Evolutionary conservation across 2,888 invertebrate genomes (phyloP).

Genomic region (Pelosia muscerda): DNA sequence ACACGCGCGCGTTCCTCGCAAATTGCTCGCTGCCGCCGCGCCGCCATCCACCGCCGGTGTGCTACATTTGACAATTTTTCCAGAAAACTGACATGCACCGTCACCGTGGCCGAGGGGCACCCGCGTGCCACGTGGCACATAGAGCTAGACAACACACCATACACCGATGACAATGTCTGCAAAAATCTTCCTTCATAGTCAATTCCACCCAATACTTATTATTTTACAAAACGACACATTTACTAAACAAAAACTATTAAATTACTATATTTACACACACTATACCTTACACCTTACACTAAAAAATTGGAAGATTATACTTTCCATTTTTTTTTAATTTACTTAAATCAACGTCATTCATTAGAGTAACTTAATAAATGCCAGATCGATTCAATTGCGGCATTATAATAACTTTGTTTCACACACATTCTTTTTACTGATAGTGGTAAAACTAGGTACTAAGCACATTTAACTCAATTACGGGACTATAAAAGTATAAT

Average conservation of each 20-base stretch:
- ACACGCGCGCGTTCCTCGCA: conserved; percentile 71
- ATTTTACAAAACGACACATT: conserved; percentile 6
- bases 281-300: neutral
- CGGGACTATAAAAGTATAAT: neutral
- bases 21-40: conserved; percentile 70
- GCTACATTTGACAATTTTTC: conserved; percentile 86
- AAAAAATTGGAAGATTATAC: neutral
- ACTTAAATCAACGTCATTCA: neutral
- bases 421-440: neutral
- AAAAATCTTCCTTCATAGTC: neutral
- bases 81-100: conserved; percentile 84
- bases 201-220: conserved; percentile 7
- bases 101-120: conserved; percentile 73
- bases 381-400: neutral
- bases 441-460: neutral
- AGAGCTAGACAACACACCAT: conserved; percentile 45
- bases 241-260: conserved; percentile 3
- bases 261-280: conserved; percentile 10
- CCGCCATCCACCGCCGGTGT: conserved; percentile 62
- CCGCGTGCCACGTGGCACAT: conserved; percentile 69
- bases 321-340: neutral
- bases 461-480: neutral
- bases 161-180: conserved; percentile 10
- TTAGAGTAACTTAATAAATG: neutral
- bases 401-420: neutral